Base-by-base conservation (phyloP, 2,888 invertebrate genomes). In the Copidosoma aretas region DNA sequence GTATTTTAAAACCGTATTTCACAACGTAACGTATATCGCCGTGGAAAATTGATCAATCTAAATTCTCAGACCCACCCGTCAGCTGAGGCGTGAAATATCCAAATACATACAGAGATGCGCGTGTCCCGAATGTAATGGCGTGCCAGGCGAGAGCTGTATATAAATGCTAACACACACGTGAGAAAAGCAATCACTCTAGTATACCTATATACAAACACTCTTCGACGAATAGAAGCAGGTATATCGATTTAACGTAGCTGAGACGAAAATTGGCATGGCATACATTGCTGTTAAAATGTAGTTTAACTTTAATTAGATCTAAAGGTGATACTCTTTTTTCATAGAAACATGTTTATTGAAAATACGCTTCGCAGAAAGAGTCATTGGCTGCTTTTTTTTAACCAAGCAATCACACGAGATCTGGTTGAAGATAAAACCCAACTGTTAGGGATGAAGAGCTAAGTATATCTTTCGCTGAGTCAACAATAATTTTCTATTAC, bases 61-160 rank as follows among this genome's bases (percentile, higher is more conserved):
- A 56, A 66, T 60, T 66, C 60, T 57, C 49, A 66, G 49, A 58
- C 39, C 59, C 21, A 24, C 59, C 17, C 53, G 54, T 53, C 66
- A 66, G 32, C 39, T 21, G 52, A 58, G 43, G 61, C 58, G 61
- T 61, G 52, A 67, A 67, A 67, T 62, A 25, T 57, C 67, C 58
- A 25, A 53, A 57, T 52, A 58, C 54, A n/a, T n/a, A 61, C 58
- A 61, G 52, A 67, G 61, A 67, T 67, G 56, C 58, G 58, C 67
- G 67, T 66, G 66, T 49, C 60, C n/a, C 56, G 60, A 41, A 54
- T 57, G 49, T 54, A 66, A 61, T 60, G 51, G 56, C 60, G 21
- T n/a, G 46, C 51, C 46, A 10, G 54, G 39, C 43, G 25, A 22
- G 32, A 5, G 22, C 41, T 39, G 14, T 17, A 14, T 3, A 19